These are phyloP conservation scores for Aelia acuminata DNA, from an alignment of 2,888 invertebrate genomes.

Conservation along the genomic window DNA sequence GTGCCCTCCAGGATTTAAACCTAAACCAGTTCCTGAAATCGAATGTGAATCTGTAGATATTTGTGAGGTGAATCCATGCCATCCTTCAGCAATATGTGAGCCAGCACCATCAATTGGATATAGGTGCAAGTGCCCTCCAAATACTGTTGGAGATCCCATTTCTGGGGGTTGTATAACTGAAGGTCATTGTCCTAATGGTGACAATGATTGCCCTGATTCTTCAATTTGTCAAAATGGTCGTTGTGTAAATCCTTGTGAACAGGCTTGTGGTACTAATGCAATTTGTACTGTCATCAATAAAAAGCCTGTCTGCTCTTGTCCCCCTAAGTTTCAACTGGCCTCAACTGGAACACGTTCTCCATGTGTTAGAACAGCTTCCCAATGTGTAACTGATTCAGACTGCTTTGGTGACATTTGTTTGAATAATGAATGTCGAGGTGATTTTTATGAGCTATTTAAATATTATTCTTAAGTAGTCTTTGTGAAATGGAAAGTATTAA, in stretches of 20 bases:
- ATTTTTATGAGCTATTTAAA: slow-evolving; percentile 48
- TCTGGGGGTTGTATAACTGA: slow-evolving; percentile 83
- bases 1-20: slow-evolving; percentile 86
- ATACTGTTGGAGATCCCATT: slow-evolving; percentile 83
- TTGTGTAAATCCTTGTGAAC: slow-evolving; percentile 86
- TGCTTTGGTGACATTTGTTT: slow-evolving; percentile 86
- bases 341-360: slow-evolving; percentile 76
- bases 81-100: slow-evolving; percentile 84
- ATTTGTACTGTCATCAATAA: slow-evolving; percentile 84
- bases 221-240: slow-evolving; percentile 80
- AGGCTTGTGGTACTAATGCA: slow-evolving; percentile 86
- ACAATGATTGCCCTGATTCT: slow-evolving; percentile 82
- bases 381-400: slow-evolving; percentile 80
- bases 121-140: slow-evolving; percentile 83
- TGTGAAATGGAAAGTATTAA: slow-evolving; percentile 32
- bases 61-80: slow-evolving; percentile 84
- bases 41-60: slow-evolving; percentile 81
- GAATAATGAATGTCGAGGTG: slow-evolving; percentile 84
- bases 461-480: not conserved
- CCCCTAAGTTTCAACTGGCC: slow-evolving; percentile 81
- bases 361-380: slow-evolving; percentile 79
- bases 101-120: slow-evolving; percentile 77
- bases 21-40: slow-evolving; percentile 87
- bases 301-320: slow-evolving; percentile 84
- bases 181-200: slow-evolving; percentile 81